Evolutionary conservation across 2,113 vertebrate species (phyloP).

Genomic region (Acinonyx jubatus): DNA sequence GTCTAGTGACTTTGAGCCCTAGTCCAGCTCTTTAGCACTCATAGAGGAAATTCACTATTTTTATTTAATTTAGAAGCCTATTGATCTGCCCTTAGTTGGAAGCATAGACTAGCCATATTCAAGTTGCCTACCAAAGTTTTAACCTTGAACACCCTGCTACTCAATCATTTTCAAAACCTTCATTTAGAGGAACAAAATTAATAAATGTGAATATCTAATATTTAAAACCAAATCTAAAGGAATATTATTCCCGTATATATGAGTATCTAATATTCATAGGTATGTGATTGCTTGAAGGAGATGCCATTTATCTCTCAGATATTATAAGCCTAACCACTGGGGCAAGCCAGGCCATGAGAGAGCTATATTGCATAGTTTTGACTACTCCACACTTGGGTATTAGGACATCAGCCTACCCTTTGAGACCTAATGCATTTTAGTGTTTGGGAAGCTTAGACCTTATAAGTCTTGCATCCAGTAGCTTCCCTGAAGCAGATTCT

Average conservation of each 20-base stretch:
- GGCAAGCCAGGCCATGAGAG: not conserved
- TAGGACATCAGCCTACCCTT: not conserved
- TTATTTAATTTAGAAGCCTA: not conserved
- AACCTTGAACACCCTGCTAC: not conserved
- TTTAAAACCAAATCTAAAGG: not conserved
- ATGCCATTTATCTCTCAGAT: not conserved
- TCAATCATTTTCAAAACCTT: conserved; percentile 6
- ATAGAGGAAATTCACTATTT: not conserved
- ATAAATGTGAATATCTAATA: not conserved
- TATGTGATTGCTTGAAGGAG: not conserved
- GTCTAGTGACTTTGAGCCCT: not conserved
- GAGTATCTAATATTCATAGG: not conserved
- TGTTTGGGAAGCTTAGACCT: not conserved
- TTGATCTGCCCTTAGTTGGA: not conserved
- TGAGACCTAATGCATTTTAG: not conserved
- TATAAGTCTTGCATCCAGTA: not conserved
- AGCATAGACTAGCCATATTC: not conserved
- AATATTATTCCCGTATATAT: not conserved
- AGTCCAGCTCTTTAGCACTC: not conserved
- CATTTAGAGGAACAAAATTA: not conserved
- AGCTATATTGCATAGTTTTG: not conserved
- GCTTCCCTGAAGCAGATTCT: not conserved
- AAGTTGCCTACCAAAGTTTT: not conserved
- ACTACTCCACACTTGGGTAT: not conserved
- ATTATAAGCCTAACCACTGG: not conserved